Evolutionary conservation across 2,797 vertebrate genomes (phyloP), one percentile per base, ranked within the genome.

Genomic region (Bradypodion ventrale): DNA sequence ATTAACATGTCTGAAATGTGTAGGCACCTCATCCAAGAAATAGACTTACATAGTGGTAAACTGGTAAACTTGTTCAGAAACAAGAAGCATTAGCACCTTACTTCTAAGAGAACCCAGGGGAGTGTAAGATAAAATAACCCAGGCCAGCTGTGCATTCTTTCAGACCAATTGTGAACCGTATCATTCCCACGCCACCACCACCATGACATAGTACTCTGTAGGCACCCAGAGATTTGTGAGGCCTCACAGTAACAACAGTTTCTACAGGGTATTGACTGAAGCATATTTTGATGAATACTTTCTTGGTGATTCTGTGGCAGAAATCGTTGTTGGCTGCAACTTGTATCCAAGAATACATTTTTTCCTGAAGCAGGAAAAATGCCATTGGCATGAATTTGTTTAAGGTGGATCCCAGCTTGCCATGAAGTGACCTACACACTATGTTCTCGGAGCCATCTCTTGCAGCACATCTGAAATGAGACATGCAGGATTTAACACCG

Each of bases 161-260:
- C 42, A 84, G 23, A 2, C 84, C 74, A 84, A 82, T 90, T 88
- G 85, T 83, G 88, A 92, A 62, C 77, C 91, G 77, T 86, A 90
- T 91, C 83, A 85, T 89, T 83, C 77, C n/a, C 80, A 46, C 65
- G 12, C 25, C 89, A 49, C 4, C 23, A 56, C 74, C 89, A 35
- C 69, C 76, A 78, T 37, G 59, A 40, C 37, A 74, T 83, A 75
- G 75, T 75, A 86, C 80, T 82, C n/a, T 84, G 73, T 10, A 37
- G 40, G 32, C 9, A 5, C 70, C 82, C 81, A 77, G 89, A 87
- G 78, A 86, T 89, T 84, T 82, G 72, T 60, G 77, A 16, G 37
- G 21, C 78, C 74, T 44, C 16, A 27, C 70, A 56, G 4, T 73
- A 78, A 78, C 56, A 80, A 78, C 56, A 91, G 27, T 89, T 88